Conservation (phyloP, 2,113 vertebrate species). For the Catagonus wagneri region DNA sequence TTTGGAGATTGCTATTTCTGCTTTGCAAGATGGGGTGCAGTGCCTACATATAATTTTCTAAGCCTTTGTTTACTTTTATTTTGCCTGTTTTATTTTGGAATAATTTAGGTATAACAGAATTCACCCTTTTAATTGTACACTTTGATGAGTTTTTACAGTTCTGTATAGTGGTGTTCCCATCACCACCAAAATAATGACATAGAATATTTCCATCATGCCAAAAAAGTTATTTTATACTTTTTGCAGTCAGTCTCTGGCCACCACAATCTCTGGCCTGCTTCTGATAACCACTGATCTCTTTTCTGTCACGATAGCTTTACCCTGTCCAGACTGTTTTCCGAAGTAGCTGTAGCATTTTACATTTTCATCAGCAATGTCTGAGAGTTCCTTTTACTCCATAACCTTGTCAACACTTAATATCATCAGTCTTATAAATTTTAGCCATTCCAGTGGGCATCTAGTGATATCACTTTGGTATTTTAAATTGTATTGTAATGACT, state of each 20-base stretch:
- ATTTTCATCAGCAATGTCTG: background rate
- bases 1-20: background rate
- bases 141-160: background rate
- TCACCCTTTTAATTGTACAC: background rate
- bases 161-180: background rate
- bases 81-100: background rate
- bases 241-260: background rate
- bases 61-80: background rate
- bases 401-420: background rate
- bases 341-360: background rate
- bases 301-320: background rate
- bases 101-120: background rate
- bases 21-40: background rate
- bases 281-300: background rate
- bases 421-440: background rate
- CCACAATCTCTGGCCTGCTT: accelerated
- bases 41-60: background rate
- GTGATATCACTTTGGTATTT: background rate
- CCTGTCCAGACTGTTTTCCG: background rate
- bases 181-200: background rate
- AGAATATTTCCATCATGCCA: background rate
- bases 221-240: background rate
- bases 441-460: background rate
- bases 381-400: background rate
- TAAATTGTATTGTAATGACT: background rate